Conservation (phyloP, 2,113 vertebrate genomes). For the Craseonycteris thonglongyai region DNA sequence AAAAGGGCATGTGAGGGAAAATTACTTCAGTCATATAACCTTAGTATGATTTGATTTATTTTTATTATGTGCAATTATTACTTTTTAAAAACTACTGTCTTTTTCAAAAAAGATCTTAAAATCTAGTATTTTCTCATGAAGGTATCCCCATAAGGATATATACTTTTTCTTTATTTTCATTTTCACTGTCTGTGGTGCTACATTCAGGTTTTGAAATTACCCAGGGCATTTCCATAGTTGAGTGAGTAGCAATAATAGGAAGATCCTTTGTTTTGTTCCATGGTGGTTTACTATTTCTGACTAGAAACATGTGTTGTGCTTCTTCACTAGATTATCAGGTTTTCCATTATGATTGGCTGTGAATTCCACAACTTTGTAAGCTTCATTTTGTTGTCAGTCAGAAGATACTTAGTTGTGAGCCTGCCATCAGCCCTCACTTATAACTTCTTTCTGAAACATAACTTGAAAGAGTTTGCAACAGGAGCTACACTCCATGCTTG, state of each 20-base stretch:
- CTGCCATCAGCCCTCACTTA: not conserved
- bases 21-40: not conserved
- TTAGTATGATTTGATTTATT: not conserved
- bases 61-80: not conserved
- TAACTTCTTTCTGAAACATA: not conserved
- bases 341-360: slow-evolving; percentile 29
- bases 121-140: not conserved
- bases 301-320: not conserved
- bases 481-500: not conserved
- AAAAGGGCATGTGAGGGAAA: not conserved
- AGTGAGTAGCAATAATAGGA: not conserved
- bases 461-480: not conserved
- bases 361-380: not conserved
- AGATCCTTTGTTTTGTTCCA: not conserved
- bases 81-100: not conserved
- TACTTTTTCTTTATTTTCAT: not conserved
- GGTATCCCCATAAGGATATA: not conserved
- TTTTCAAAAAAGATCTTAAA: not conserved
- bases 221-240: not conserved
- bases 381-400: slow-evolving; percentile 36
- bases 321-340: not conserved
- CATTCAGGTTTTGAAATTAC: not conserved
- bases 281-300: slow-evolving; percentile 26
- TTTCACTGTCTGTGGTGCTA: not conserved
- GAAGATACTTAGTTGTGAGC: not conserved